These are phyloP conservation scores for Balaenoptera acutorostrata DNA, from an alignment of 2,113 vertebrate species.

Conservation along the genomic window DNA sequence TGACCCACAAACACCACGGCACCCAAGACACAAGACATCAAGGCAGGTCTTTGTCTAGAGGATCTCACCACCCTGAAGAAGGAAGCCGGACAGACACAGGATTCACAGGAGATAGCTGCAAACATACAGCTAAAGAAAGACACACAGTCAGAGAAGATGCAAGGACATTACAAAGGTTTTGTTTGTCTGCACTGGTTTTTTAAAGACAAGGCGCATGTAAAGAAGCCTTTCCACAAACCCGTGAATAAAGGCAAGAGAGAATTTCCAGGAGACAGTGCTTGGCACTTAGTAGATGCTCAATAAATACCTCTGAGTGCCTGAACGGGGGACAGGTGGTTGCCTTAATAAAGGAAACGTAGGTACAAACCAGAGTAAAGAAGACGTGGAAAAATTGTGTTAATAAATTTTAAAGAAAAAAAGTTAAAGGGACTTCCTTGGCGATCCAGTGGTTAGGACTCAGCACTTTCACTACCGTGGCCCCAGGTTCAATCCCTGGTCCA, in stretches of 20 bases:
- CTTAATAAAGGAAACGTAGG: not conserved
- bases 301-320: not conserved
- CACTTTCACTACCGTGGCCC: no score
- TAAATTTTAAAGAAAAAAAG: not conserved
- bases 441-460: not conserved
- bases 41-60: not conserved
- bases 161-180: not conserved
- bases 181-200: not conserved
- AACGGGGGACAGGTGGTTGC: not conserved
- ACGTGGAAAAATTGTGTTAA: not conserved
- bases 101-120: not conserved
- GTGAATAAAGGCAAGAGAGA: not conserved
- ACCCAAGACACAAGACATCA: not conserved
- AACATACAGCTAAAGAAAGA: not conserved
- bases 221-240: not conserved
- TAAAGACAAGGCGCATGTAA: not conserved
- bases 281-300: not conserved
- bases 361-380: not conserved
- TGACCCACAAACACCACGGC: not conserved
- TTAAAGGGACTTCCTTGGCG: not conserved
- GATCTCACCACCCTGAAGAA: not conserved
- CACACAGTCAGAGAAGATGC: accelerated
- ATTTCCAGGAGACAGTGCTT: not conserved
- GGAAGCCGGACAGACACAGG: not conserved
- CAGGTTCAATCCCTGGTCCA: no score